These are phyloP conservation scores for Muschampia plurimacula DNA, from an alignment of 2,888 invertebrate species.

Conservation along the genomic window DNA sequence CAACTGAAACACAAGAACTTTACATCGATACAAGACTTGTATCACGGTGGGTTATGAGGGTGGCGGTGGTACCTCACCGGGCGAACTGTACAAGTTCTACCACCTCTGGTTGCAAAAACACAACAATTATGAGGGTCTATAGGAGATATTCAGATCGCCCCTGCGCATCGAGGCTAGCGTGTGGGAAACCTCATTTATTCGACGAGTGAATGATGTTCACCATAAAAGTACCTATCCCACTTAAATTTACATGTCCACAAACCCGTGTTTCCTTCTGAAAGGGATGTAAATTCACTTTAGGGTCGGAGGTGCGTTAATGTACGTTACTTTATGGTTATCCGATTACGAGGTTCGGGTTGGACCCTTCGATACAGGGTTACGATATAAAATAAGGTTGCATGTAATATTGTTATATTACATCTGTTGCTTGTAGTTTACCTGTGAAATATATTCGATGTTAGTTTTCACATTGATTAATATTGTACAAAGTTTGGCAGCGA, in stretches of 20 bases:
- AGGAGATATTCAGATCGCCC: too few relatives aligned
- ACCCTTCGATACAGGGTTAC: slow-evolving; percentile 19
- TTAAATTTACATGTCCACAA: slow-evolving; percentile 43
- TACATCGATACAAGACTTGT: too few relatives aligned
- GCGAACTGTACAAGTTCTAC: too few relatives aligned
- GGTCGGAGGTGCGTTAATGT: slow-evolving; percentile 44
- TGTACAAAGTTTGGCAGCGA: not conserved
- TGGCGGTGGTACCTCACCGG: too few relatives aligned
- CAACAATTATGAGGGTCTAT: too few relatives aligned
- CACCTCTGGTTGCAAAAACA: too few relatives aligned
- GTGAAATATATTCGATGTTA: not conserved
- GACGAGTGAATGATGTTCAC: slow-evolving; percentile 25
- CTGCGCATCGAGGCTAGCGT: not conserved
- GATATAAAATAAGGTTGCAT: slow-evolving; percentile 6
- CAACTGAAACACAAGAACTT: too few relatives aligned
- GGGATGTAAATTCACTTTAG: slow-evolving; percentile 48
- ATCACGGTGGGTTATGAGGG: too few relatives aligned
- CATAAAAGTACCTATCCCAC: slow-evolving; percentile 45
- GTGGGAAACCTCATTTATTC: not conserved
- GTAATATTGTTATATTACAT: not conserved
- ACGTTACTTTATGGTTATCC: slow-evolving; percentile 48
- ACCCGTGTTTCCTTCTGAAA: slow-evolving; percentile 35
- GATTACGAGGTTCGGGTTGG: slow-evolving; percentile 43
- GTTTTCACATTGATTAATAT: not conserved
- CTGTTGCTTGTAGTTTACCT: not conserved